Conservation (phyloP, 2,888 invertebrate genomes). For the Xestia xanthographa region DNA sequence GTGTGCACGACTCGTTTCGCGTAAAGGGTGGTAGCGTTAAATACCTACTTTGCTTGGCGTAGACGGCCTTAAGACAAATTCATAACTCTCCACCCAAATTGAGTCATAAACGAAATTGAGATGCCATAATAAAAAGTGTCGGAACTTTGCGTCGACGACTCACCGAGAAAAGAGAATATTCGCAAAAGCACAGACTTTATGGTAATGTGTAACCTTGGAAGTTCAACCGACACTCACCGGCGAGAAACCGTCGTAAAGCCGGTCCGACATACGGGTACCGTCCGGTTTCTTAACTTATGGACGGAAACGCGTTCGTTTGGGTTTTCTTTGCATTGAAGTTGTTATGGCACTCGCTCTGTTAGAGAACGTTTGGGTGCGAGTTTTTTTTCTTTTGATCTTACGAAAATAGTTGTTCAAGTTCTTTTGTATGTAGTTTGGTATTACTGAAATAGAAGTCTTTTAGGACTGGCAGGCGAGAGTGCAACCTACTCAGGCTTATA, state of each 20-base stretch:
- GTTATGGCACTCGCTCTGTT: slow-evolving; percentile 16
- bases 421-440: not conserved
- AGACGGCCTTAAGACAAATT: slow-evolving; percentile 42
- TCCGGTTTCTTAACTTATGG: slow-evolving; percentile 54
- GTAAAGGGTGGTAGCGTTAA: too few species aligned
- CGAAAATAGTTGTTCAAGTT: not conserved
- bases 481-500: not conserved
- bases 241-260: slow-evolving; percentile 55
- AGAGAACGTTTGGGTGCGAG: not conserved
- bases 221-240: slow-evolving; percentile 43
- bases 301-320: slow-evolving; percentile 34
- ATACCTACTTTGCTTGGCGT: too few species aligned
- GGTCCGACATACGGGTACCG: slow-evolving; percentile 41
- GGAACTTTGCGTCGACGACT: slow-evolving; percentile 32
- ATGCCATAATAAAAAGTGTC: slow-evolving; percentile 58
- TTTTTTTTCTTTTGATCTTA: not conserved
- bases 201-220: slow-evolving; percentile 62
- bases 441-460: not conserved
- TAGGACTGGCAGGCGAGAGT: not conserved
- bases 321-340: slow-evolving; percentile 35
- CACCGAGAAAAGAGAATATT: slow-evolving; percentile 49
- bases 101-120: slow-evolving; percentile 62
- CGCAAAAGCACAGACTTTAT: slow-evolving; percentile 55
- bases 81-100: slow-evolving; percentile 54
- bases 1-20: too few species aligned